Evolutionary conservation across 1,140 invertebrate genomes (phyloP), one percentile per base, ranked within the genome.

Genomic region (Aethina tumida): DNA sequence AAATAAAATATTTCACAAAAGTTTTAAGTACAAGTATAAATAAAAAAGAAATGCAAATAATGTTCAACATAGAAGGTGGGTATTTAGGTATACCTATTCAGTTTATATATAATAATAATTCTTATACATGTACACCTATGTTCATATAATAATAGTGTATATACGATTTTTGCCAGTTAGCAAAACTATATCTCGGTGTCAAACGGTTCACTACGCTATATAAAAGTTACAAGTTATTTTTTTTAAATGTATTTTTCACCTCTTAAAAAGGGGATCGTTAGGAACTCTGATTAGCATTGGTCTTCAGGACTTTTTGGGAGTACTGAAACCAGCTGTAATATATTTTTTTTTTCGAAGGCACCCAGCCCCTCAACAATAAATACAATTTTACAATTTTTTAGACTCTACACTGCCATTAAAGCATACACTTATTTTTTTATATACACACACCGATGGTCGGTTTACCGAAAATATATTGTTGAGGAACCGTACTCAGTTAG

Each of bases 301-400:
- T 40, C 30, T 40, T 40, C 28, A 34, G 43, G 35, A 41, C 29
- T 30, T 38, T 34, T 43, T 39, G 30, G 35, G 46, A n/a, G n/a
- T n/a, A n/a, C n/a, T n/a, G n/a, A n/a, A n/a, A 46, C 36, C 34
- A 38, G 47, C 47, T 49, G 43, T n/a, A n/a, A n/a, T n/a, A n/a
- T n/a, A n/a, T 46, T 55, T 48, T 53, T 47, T 39, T 50, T 55
- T 47, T 39, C 48, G 47, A 62, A 62, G 59, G 59, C 59, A 62
- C 59, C 59, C 56, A 58, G 56, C 55, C 49, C 58, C 56, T 56
- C 59, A 60, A 62, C 58, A 62, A 58, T 56, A 51, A 40, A 41
- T 22, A 42, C 36, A 41, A 18, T 9, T 34, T 45, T 41, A 38
- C 26, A 21, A 35, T 9, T 10, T 24, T 35, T 46, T 29, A 35